Evolutionary conservation across 1,140 invertebrate genomes (phyloP).

Genomic region (Polyergus mexicanus): DNA sequence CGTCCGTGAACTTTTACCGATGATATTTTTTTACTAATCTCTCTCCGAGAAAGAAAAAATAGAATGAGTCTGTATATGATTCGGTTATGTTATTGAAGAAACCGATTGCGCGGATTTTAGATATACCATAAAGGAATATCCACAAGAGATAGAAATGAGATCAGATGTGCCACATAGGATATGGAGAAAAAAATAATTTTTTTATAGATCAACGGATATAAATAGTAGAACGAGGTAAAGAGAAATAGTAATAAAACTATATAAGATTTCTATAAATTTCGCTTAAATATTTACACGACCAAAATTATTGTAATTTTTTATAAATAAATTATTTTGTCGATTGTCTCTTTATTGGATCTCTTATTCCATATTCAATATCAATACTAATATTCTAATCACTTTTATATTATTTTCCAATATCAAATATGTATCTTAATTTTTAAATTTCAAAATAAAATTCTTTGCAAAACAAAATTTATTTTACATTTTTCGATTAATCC

Average conservation of each 20-base stretch:
- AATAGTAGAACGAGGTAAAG: not conserved
- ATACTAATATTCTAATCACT: not conserved
- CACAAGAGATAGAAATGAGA: constrained; percentile 12
- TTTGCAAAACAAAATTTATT: not conserved
- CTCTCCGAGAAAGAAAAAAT: not conserved
- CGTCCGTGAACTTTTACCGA: not conserved
- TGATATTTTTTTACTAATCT: constrained; percentile 4
- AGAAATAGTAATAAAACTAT: not conserved
- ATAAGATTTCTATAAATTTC: not conserved
- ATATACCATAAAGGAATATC: constrained; percentile 2
- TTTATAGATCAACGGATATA: not conserved
- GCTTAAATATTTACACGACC: not conserved
- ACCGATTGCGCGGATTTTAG: not conserved
- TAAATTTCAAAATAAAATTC: not conserved
- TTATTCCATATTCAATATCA: not conserved
- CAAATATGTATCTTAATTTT: constrained; percentile 3
- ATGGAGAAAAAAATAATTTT: constrained; percentile 6
- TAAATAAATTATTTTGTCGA: not conserved
- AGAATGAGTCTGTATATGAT: constrained; percentile 28
- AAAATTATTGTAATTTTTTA: not conserved
- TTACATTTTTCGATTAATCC: not conserved
- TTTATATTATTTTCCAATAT: constrained; percentile 2
- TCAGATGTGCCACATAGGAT: constrained; percentile 18
- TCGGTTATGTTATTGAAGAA: constrained; percentile 18
- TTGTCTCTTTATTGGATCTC: not conserved